These are phyloP conservation scores for Diplodus sargus DNA, from an alignment of 2,797 vertebrate species.

Conservation along the genomic window DNA sequence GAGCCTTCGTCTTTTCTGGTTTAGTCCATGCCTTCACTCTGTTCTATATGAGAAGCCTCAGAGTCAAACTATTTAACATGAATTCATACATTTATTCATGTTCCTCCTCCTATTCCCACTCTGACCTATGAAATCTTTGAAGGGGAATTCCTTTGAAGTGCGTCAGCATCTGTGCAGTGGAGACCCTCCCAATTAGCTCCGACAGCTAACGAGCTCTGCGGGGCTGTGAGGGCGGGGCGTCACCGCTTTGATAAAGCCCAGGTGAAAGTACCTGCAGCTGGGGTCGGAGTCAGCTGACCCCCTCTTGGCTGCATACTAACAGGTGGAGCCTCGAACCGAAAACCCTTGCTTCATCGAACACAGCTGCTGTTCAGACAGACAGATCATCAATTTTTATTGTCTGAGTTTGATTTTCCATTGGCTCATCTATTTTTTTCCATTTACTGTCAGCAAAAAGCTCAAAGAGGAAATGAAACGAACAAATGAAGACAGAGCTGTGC, in stretches of 20 bases:
- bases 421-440: constrained; percentile 6
- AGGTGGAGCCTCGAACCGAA: constrained; percentile 16
- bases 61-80: constrained; percentile 33
- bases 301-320: constrained; percentile 28
- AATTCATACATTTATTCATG: constrained; percentile 50
- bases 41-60: not conserved
- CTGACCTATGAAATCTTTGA: constrained; percentile 63
- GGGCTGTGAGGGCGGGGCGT: constrained; percentile 37
- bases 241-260: constrained; percentile 50
- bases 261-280: constrained; percentile 44
- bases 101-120: constrained; percentile 48
- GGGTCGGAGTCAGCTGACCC: constrained; percentile 31
- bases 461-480: constrained; percentile 35
- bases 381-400: not conserved
- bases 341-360: constrained; percentile 18
- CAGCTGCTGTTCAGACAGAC: not conserved
- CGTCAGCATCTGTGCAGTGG: constrained; percentile 71
- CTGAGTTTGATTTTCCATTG: not conserved
- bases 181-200: constrained; percentile 50
- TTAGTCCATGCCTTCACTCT: not conserved
- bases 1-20: not conserved
- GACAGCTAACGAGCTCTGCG: constrained; percentile 63
- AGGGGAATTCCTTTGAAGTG: constrained; percentile 74
- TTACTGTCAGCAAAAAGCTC: not conserved
- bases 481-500: not conserved